These are phyloP conservation scores for Progne subis DNA, from an alignment of 2,113 vertebrate species.

Conservation along the genomic window DNA sequence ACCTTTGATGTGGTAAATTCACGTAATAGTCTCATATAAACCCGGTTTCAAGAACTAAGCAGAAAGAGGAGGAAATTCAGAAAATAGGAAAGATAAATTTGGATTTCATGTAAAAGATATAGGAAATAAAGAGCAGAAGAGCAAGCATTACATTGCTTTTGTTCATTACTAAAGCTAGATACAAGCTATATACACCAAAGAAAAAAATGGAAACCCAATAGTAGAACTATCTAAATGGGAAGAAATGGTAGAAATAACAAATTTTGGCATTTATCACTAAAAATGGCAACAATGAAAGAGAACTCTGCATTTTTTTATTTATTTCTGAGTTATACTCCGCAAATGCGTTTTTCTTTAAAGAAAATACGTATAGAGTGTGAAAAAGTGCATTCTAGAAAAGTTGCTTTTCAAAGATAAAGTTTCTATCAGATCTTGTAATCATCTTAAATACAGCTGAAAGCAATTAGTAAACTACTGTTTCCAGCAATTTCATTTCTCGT, in stretches of 20 bases:
- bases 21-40: not conserved
- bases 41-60: not conserved
- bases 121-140: not conserved
- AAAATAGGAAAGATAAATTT: not conserved
- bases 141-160: not conserved
- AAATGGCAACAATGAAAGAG: not conserved
- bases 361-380: rapidly evolving
- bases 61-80: not conserved
- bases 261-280: not conserved
- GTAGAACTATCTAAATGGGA: not conserved
- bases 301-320: not conserved
- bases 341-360: not conserved
- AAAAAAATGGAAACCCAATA: not conserved
- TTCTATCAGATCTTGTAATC: not conserved
- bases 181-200: not conserved
- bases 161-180: not conserved
- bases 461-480: not conserved
- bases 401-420: not conserved
- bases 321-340: not conserved
- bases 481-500: not conserved
- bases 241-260: not conserved
- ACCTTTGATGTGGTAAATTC: not conserved
- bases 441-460: not conserved
- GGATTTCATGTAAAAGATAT: not conserved
- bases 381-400: not conserved